Evolutionary conservation across 30 jellyfish, hydroid and myxozoan genomes (phyloP).

Genomic region (Aurelia coerulea): DNA sequence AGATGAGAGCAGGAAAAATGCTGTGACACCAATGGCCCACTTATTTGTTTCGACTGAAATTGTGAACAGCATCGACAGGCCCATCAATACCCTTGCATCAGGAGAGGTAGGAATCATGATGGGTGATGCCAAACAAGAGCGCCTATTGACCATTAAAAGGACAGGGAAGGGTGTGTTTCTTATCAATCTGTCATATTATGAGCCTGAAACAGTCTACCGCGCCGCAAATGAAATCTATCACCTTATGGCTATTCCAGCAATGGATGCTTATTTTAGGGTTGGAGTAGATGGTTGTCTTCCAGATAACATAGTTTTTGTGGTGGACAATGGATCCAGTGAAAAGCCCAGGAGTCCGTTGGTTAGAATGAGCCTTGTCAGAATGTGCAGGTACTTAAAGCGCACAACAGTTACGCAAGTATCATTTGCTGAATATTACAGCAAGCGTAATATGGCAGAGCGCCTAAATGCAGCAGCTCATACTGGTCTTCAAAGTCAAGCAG

Average conservation of each 20-base stretch:
- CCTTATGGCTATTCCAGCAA: conserved; percentile 8
- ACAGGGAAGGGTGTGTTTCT: conserved; percentile 10
- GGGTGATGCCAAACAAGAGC: neutral
- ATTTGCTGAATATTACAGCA: conserved; percentile 28
- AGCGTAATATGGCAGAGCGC: conserved; percentile 18
- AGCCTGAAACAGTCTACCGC: conserved; percentile 17
- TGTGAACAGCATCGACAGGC: neutral
- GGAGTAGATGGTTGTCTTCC: conserved; percentile 4
- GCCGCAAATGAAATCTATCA: conserved; percentile 1
- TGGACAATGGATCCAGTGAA: conserved; percentile 27
- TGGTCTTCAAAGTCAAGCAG: conserved; percentile 14
- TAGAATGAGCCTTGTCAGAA: conserved; percentile 10
- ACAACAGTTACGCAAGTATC: conserved; percentile 15
- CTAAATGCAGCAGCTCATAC: conserved; percentile 1
- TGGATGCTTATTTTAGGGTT: conserved; percentile 1
- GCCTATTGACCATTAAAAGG: conserved; percentile 2
- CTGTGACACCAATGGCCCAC: conserved; percentile 23
- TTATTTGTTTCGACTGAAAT: conserved; percentile 6
- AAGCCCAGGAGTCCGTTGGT: conserved; percentile 13
- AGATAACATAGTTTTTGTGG: conserved; percentile 8
- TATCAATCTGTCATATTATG: conserved; percentile 1
- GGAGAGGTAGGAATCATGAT: conserved; percentile 9
- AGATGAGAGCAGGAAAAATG: conserved; percentile 21
- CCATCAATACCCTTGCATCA: conserved; percentile 8
- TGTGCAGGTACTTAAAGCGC: conserved; percentile 1